Evolutionary conservation across 2,888 invertebrate genomes (phyloP), one percentile per base, ranked within the genome.

Genomic region (Drosophila pullipes): DNA sequence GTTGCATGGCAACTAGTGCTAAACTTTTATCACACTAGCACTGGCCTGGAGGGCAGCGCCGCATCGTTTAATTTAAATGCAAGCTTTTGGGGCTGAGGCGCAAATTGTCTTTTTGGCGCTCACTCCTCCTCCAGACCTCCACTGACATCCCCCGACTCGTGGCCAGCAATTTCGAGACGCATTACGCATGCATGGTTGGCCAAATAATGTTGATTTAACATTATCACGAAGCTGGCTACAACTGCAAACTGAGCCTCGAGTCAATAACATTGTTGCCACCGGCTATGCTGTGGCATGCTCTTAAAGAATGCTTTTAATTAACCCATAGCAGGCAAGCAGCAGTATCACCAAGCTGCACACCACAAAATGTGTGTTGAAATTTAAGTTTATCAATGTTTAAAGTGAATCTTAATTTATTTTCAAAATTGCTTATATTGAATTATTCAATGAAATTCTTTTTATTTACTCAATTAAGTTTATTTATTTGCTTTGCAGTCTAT

Each of bases 191-290:
- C 92, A 92, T 92, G 92, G 81, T 79, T 89, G 91, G 78, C 90
- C 90, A 91, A 92, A 92, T 92, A 92, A 92, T 92, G 92, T 92
- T 92, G 92, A 92, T 92, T 91, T 91, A 91, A 88, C 88, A 91
- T 91, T 91, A 91, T 88, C 91, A 91, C 82, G 73, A 30, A 61
- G 60, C 66, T 22, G 31, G 25, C 64, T 22, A 35, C 39, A 61
- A 28, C 31, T 78, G 69, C 52, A 61, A 78, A 55, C 69, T 55
- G 60, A 47, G 72, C 72, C 54, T 63, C 60, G 41, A 69, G 82
- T 74, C 72, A 82, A 79, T 69, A 82, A 28, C 55, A 39, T 28
- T 57, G 55, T 66, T 82, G 30, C 10, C 31, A 13, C 54, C 53
- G 41, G 61, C 62, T 28, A 28, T 25, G 18, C 25, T 35, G 52